phyloP scores from a whole-genome alignment of 1,140 invertebrate genomes.

The Listronotus bonariensis region DNA sequence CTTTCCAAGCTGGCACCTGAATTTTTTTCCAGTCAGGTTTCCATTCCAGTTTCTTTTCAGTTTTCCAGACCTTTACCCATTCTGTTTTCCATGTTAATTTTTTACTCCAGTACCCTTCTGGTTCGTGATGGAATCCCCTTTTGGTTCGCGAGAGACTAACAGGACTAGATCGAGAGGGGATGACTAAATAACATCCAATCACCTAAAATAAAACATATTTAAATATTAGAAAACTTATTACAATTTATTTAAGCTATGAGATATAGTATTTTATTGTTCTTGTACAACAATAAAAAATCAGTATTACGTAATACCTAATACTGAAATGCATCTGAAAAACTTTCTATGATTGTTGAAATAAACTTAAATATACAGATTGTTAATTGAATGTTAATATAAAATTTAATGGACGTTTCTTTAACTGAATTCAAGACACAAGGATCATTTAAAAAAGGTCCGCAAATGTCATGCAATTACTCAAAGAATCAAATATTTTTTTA shows the following conservation, averaged over 20 bases:
- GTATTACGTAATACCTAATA: no score
- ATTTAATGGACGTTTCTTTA: no score
- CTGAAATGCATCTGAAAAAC: no score
- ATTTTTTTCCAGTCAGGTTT: conserved; percentile 67
- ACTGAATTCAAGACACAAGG: no score
- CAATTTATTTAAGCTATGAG: not conserved
- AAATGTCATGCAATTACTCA: no score
- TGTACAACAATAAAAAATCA: no score
- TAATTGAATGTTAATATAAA: no score
- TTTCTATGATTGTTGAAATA: no score
- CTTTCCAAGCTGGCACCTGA: conserved; percentile 68
- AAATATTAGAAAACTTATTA: not conserved
- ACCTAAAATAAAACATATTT: conserved; percentile 37
- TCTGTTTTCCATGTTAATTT: conserved; percentile 69
- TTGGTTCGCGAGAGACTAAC: conserved; percentile 54
- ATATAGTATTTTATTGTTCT: no score
- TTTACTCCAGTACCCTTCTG: conserved; percentile 68
- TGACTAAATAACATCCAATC: conserved; percentile 49
- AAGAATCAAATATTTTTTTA: no score
- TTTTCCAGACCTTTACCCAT: conserved; percentile 63
- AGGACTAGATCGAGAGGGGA: conserved; percentile 55
- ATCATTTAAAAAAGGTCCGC: no score
- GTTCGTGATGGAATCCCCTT: conserved; percentile 56
- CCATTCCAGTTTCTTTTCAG: conserved; percentile 66
- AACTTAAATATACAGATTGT: no score